Base-by-base conservation (phyloP, 2,888 invertebrate genomes). In the Ophion costatus region DNA sequence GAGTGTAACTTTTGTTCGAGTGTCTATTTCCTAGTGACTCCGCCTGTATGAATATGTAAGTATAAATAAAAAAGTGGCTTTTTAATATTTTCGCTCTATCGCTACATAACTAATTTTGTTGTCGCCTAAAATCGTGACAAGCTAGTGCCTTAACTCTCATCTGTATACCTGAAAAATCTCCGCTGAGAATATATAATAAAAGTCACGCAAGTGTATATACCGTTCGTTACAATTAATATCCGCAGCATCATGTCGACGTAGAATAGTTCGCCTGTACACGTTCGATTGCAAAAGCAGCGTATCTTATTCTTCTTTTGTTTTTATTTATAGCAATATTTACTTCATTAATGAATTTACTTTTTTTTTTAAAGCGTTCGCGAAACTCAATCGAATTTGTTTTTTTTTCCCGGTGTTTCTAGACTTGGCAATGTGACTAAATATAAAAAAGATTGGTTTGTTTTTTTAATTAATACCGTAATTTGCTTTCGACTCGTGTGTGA, bases 81-180 rank as follows among this genome's bases (percentile, higher is more conserved):
- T 73, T 66, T 29, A 63, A 83, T 67, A 67, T n/a, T 20, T 83
- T 80, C n/a, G 64, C 7, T 33, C 83, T 75, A 51, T 76, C 59
- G 59, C 80, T 80, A 57, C 29, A 38, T 76, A 63, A 42, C 59
- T 69, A 69, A 69, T 42, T 42, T 63, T 45, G 57, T 73, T 61
- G 33, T 42, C 42, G 14, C n/a, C 69, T 56, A 56, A 14, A 71
- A 42, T 51, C 74, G 59, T 59, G 69, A 84, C 29, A 79, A 70
- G 69, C 75, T 84, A 90, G 90, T 90, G 91, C 91, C 91, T 91
- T 91, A 86, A 89, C 82, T 86, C 88, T 89, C 87, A 77, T 83
- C 89, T 91, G 90, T 91, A 89, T 88, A 88, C 86, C 83, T 90
- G 81, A 82, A 88, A 86, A 82, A 79, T 64, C 24, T 66, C 73